These are phyloP conservation scores for Metacarcinus magister DNA, from an alignment of 2,888 invertebrate genomes.

Conservation along the genomic window DNA sequence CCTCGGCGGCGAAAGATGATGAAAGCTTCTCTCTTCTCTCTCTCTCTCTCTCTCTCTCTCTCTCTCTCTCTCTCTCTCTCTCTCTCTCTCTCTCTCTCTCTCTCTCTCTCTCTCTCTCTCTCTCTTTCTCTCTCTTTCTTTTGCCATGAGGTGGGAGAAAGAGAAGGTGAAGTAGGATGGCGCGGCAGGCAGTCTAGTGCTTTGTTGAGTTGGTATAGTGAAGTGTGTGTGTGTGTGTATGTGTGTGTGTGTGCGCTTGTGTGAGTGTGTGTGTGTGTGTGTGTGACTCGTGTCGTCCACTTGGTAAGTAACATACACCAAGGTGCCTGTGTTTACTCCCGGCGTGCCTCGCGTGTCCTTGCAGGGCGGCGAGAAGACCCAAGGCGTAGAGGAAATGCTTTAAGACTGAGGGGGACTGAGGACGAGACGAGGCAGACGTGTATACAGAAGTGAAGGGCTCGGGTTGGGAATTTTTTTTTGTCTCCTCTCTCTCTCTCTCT, in stretches of 20 bases:
- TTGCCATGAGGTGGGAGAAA: background rate
- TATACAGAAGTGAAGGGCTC: background rate
- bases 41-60: no score
- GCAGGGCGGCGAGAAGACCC: background rate
- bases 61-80: no score
- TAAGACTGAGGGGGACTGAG: background rate
- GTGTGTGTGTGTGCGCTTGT: constrained; percentile 40
- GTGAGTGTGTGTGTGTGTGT: constrained; percentile 31
- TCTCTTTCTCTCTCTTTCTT: background rate
- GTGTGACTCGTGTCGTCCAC: background rate
- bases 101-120: background rate
- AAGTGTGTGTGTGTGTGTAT: constrained; percentile 20
- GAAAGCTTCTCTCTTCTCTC: background rate
- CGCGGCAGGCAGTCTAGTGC: background rate
- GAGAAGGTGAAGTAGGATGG: background rate
- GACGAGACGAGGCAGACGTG: background rate
- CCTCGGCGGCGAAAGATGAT: background rate
- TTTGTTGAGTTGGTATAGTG: background rate
- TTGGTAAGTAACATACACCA: background rate
- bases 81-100: no score
- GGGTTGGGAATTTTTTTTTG: background rate
- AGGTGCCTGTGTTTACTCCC: constrained; percentile 26
- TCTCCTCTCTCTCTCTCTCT: constrained; percentile 15
- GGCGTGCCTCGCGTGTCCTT: background rate
- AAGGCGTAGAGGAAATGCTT: background rate